Conservation (phyloP, 37 sponge, comb jelly and placozoan species). For the Tethya wilhelma region DNA sequence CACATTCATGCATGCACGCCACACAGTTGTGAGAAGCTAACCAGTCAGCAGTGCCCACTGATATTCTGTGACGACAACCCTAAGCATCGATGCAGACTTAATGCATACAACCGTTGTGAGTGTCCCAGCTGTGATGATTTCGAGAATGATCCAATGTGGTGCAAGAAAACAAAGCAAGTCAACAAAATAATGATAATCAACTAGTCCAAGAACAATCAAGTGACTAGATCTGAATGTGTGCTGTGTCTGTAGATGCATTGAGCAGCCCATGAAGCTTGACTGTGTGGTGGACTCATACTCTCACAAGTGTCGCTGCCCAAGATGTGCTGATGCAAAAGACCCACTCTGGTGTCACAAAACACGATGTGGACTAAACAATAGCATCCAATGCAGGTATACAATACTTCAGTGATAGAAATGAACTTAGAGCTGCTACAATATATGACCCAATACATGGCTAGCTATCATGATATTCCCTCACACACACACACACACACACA, state of each 20-base stretch:
- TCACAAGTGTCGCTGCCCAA: conserved; percentile 4
- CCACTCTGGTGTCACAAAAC: not conserved
- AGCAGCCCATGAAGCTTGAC: conserved; percentile 6
- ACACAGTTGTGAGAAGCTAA: not conserved
- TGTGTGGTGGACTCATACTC: not conserved
- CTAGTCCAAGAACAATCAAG: not conserved
- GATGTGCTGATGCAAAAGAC: not conserved
- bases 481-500: no score
- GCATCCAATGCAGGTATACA: conserved; percentile 6
- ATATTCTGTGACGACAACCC: no score
- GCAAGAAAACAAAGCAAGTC: conserved; percentile 15
- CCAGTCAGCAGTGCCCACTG: not conserved
- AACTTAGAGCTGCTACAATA: no score
- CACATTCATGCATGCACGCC: not conserved
- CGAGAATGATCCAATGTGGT: not conserved
- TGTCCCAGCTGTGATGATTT: conserved; percentile 9
- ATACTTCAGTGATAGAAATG: no score
- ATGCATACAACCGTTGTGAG: not conserved
- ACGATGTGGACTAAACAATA: conserved; percentile 16
- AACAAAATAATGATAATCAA: not conserved
- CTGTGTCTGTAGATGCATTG: not conserved
- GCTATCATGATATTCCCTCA: no score
- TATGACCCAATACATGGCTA: no score
- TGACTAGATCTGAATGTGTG: not conserved
- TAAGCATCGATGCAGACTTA: no score